Evolutionary conservation across 2,888 invertebrate species (phyloP).

Genomic region (Agrotis ipsilon): DNA sequence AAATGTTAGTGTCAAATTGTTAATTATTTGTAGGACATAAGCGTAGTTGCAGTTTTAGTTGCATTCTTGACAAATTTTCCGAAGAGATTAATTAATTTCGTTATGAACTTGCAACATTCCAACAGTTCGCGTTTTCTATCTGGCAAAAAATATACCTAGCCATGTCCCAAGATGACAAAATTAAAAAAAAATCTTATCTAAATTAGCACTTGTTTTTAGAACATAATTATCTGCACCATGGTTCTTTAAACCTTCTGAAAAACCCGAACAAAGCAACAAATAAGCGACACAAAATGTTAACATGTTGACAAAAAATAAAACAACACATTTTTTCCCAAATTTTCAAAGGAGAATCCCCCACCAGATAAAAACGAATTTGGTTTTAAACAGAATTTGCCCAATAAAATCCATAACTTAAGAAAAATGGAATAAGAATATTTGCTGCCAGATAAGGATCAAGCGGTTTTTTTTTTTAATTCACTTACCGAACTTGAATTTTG

Average conservation of each 20-base stretch:
- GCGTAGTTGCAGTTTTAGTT: conserved; percentile 37
- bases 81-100: conserved; percentile 3
- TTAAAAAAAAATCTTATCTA: neutral
- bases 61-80: conserved; percentile 1
- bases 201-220: neutral
- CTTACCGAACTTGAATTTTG: conserved; percentile 74
- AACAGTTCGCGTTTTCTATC: conserved; percentile 38
- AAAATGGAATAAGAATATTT: conserved; percentile 42
- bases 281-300: neutral
- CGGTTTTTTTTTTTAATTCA: conserved; percentile 51
- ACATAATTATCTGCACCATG: neutral
- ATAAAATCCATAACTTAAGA: neutral
- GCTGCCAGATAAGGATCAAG: conserved; percentile 65
- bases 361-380: neutral
- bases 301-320: neutral
- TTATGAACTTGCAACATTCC: conserved; percentile 13
- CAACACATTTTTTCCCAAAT: neutral
- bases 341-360: neutral
- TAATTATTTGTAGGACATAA: conserved; percentile 25
- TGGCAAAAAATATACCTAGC: conserved; percentile 66
- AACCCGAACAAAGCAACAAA: neutral
- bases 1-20: conserved; percentile 19
- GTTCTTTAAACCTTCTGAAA: neutral
- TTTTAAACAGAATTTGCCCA: neutral
- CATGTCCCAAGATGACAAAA: neutral